Percentiles rank a stretch among this genome's conserved stretches.
Conservation (phyloP, 2,888 invertebrate genomes). For the Sylvicola cinctus region DNA sequence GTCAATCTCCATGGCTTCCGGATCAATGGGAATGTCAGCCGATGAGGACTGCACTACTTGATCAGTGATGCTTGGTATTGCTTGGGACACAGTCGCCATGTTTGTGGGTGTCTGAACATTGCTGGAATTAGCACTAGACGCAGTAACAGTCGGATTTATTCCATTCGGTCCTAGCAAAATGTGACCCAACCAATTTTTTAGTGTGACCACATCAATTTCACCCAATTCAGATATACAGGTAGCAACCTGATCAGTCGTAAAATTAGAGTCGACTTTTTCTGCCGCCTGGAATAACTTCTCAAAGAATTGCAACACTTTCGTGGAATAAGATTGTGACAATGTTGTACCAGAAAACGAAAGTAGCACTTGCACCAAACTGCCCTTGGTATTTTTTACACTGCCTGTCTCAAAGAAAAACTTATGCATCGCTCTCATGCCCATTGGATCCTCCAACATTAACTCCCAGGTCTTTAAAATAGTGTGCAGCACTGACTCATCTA, state of each 20-base stretch:
- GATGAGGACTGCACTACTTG: conserved; percentile 16
- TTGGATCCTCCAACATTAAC: conserved; percentile 58
- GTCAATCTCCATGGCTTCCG: conserved; percentile 23
- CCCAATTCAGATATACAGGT: conserved; percentile 43
- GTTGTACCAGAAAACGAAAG: conserved; percentile 60
- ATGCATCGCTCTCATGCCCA: conserved; percentile 64
- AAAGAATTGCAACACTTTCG: conserved; percentile 60
- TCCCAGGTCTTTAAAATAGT: conserved; percentile 54
- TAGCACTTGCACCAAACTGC: conserved; percentile 55
- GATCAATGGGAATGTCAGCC: conserved; percentile 13
- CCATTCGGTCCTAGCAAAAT: conserved; percentile 36
- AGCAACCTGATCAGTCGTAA: conserved; percentile 42
- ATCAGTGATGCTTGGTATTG: conserved; percentile 23
- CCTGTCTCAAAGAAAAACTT: conserved; percentile 46
- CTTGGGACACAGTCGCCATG: conserved; percentile 24
- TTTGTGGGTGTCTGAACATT: conserved; percentile 32
- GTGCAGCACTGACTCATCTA: conserved; percentile 20
- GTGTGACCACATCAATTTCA: conserved; percentile 35
- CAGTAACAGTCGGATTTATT: too few relatives aligned
- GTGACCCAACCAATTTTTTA: conserved; percentile 44
- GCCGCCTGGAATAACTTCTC: conserved; percentile 47
- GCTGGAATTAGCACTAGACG: conserved; percentile 25
- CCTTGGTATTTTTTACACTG: too few relatives aligned
- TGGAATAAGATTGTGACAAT: conserved; percentile 47
- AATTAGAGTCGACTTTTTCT: conserved; percentile 38